phyloP scores from a whole-genome alignment of 1,140 invertebrate species.

The Bombus soroeensis region DNA sequence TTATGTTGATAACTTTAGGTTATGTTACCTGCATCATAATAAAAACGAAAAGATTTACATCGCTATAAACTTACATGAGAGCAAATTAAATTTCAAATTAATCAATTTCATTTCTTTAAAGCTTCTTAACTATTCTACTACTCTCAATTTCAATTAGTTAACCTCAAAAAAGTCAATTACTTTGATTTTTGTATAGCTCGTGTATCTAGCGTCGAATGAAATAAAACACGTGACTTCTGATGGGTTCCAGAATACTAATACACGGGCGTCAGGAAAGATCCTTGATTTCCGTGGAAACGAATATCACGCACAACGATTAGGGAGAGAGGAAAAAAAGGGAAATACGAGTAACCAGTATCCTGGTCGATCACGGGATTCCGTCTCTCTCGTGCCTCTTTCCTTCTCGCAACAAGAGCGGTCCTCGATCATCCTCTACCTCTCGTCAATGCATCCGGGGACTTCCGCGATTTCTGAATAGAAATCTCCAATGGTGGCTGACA shows the following conservation, averaged over 20 bases:
- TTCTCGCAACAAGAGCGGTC: slow-evolving; percentile 68
- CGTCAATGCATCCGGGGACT: slow-evolving; percentile 66
- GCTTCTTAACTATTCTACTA: no score
- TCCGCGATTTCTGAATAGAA: slow-evolving; percentile 69
- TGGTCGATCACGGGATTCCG: slow-evolving; percentile 38
- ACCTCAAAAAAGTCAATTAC: not conserved
- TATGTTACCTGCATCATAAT: not conserved
- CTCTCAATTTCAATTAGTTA: not conserved
- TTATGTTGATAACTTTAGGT: not conserved
- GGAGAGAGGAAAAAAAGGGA: slow-evolving; percentile 36
- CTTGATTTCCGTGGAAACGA: slow-evolving; percentile 9
- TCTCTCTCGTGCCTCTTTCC: slow-evolving; percentile 61
- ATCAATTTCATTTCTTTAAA: no score
- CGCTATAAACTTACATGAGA: no score
- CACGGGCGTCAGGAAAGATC: slow-evolving; percentile 2
- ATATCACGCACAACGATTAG: slow-evolving; percentile 28
- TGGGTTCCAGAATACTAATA: not conserved
- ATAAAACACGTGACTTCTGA: not conserved
- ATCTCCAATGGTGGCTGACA: slow-evolving; percentile 66
- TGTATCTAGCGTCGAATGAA: not conserved
- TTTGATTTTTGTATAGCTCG: not conserved
- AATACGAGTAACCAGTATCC: slow-evolving; percentile 50
- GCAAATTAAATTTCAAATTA: no score
- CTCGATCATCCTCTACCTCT: slow-evolving; percentile 67
- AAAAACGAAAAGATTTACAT: no score